These are phyloP conservation scores for Autographa pulchrina DNA, from an alignment of 2,888 invertebrate species.

Conservation along the genomic window DNA sequence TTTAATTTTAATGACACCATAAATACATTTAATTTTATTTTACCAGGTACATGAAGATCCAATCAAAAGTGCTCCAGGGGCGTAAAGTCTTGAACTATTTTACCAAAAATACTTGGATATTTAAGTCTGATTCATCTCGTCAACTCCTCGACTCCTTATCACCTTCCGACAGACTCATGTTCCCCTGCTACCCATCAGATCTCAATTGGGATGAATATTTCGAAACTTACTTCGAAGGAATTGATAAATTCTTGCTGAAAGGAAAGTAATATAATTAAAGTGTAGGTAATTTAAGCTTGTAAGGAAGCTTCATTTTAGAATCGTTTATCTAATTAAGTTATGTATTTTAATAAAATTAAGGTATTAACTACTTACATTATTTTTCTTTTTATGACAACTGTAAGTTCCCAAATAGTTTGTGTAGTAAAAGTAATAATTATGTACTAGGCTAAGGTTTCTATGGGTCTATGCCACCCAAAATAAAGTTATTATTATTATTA, in stretches of 20 bases:
- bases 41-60: conserved; percentile 41
- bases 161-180: conserved; percentile 20
- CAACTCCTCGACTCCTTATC: conserved; percentile 31
- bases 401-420: too few species aligned
- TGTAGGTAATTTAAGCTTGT: not conserved
- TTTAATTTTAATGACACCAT: too few species aligned
- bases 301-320: not conserved
- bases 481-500: too few species aligned
- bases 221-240: conserved; percentile 14
- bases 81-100: conserved; percentile 29
- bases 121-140: conserved; percentile 25
- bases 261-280: not conserved
- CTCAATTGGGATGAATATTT: conserved; percentile 41
- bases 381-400: not conserved
- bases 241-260: conserved; percentile 17
- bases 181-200: conserved; percentile 36
- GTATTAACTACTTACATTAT: not conserved
- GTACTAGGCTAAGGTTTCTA: too few species aligned
- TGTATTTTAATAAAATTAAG: not conserved
- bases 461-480: too few species aligned
- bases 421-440: too few species aligned
- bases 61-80: conserved; percentile 18
- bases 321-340: not conserved
- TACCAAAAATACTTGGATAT: conserved; percentile 41
- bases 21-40: not conserved